A percentile compares a stretch with the other conserved stretches of the same genome.
phyloP scores from a whole-genome alignment of 2,797 vertebrate genomes.

The Zenarchopterus dispar region DNA sequence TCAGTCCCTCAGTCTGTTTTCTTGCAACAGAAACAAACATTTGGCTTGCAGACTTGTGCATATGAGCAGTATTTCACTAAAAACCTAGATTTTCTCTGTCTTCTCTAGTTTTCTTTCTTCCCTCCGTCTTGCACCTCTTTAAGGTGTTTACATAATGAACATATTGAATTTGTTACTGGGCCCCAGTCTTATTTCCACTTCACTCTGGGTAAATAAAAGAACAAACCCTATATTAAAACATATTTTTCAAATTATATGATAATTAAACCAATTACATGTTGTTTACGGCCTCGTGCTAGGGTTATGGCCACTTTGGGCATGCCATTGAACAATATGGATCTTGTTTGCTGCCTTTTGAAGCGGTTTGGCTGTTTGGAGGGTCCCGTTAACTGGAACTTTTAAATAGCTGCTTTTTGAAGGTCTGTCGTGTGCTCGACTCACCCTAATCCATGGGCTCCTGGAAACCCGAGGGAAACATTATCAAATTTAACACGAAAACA shows the following conservation, averaged over 20 bases:
- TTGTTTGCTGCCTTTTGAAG: slow-evolving; percentile 82
- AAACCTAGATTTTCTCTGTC: slow-evolving; percentile 46
- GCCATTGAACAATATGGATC: slow-evolving; percentile 80
- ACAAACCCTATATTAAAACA: slow-evolving; percentile 82
- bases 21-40: slow-evolving; percentile 37
- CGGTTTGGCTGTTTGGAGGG: slow-evolving; percentile 76
- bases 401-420: slow-evolving; percentile 76
- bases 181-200: slow-evolving; percentile 76
- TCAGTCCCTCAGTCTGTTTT: slow-evolving; percentile 42
- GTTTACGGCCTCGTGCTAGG: slow-evolving; percentile 77
- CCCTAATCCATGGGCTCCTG: slow-evolving; percentile 62
- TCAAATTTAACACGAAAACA: slow-evolving; percentile 78
- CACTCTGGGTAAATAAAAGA: slow-evolving; percentile 81
- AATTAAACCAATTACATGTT: slow-evolving; percentile 83
- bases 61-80: slow-evolving; percentile 31
- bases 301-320: slow-evolving; percentile 77
- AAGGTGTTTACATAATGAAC: slow-evolving; percentile 83
- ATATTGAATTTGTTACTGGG: slow-evolving; percentile 84
- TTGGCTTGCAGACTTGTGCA: slow-evolving; percentile 26
- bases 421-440: slow-evolving; percentile 53
- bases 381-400: slow-evolving; percentile 76
- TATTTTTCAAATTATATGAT: slow-evolving; percentile 82
- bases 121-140: slow-evolving; percentile 46
- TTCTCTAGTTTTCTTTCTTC: slow-evolving; percentile 40
- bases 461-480: slow-evolving; percentile 73